Evolutionary conservation across 1,140 invertebrate species (phyloP).

Genomic region (Lepidurus arcticus): DNA sequence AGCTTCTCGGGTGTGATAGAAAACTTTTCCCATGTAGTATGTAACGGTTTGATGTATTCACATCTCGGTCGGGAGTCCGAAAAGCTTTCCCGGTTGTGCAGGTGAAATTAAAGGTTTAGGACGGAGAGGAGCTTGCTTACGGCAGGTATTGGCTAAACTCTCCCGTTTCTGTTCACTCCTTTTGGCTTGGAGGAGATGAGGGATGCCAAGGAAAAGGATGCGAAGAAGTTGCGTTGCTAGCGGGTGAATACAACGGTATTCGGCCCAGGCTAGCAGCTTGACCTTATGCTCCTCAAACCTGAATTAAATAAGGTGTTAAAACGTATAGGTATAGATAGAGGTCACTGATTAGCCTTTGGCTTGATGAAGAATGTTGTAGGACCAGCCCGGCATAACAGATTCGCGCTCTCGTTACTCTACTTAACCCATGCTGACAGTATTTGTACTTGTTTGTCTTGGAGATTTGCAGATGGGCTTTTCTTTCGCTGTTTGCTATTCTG

Average conservation of each 20-base stretch:
- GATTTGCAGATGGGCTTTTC: too few relatives aligned
- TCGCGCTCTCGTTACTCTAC: too few relatives aligned
- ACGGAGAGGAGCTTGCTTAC: neutral
- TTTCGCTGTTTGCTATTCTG: too few relatives aligned
- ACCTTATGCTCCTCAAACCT: constrained; percentile 19
- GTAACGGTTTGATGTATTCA: constrained; percentile 5
- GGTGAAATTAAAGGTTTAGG: neutral
- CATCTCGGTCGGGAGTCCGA: neutral
- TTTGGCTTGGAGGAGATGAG: neutral
- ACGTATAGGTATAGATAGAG: neutral
- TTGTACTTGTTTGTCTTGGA: too few relatives aligned
- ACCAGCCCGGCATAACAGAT: neutral
- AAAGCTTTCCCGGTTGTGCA: neutral
- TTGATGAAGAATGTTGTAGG: neutral
- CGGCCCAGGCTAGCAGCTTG: neutral
- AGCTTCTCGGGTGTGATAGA: neutral
- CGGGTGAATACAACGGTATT: neutral
- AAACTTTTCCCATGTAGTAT: neutral
- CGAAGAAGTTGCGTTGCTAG: neutral
- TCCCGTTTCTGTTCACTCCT: neutral
- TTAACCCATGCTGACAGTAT: too few relatives aligned
- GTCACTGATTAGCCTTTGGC: neutral
- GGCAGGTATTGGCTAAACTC: neutral
- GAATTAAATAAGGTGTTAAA: neutral
- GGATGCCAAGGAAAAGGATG: neutral